A percentile compares a stretch with the other conserved stretches of the same genome.
phyloP scores from a whole-genome alignment of 2,113 vertebrate species.

The Sinocyclocheilus rhinocerous region DNA sequence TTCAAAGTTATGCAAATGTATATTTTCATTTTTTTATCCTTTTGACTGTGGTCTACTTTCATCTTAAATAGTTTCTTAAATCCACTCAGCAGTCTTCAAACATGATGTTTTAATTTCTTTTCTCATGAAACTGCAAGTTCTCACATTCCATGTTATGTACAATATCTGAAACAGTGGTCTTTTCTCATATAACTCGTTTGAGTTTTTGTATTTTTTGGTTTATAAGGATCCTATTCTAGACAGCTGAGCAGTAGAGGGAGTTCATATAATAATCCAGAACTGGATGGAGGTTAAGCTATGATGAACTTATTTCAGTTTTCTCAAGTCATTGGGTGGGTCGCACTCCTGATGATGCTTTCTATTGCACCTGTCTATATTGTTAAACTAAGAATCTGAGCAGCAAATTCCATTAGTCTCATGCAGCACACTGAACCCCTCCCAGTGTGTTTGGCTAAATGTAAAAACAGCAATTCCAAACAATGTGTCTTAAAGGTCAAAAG shows the following conservation, averaged over 20 bases:
- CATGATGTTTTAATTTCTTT: not conserved
- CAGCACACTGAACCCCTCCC: not conserved
- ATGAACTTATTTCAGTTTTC: not conserved
- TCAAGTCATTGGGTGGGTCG: not conserved
- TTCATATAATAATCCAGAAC: not conserved
- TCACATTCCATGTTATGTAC: not conserved
- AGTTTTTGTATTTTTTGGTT: not conserved
- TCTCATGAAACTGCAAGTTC: not conserved
- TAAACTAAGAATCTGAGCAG: not conserved
- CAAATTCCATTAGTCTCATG: not conserved
- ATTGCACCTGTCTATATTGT: not conserved
- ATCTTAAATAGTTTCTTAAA: not conserved
- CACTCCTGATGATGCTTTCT: not conserved
- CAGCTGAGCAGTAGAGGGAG: not conserved
- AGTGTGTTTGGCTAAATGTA: conserved; percentile 17
- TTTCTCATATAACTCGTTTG: not conserved
- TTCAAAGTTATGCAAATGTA: not conserved
- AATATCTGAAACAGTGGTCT: not conserved
- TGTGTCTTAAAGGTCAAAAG: not conserved
- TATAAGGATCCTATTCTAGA: too few relatives aligned
- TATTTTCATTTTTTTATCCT: not conserved
- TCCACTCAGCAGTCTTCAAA: not conserved
- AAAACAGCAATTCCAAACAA: not conserved
- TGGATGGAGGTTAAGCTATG: not conserved
- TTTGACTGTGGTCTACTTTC: not conserved